These are phyloP conservation scores for Hypena proboscidalis DNA, from an alignment of 2,888 invertebrate species.

Conservation along the genomic window DNA sequence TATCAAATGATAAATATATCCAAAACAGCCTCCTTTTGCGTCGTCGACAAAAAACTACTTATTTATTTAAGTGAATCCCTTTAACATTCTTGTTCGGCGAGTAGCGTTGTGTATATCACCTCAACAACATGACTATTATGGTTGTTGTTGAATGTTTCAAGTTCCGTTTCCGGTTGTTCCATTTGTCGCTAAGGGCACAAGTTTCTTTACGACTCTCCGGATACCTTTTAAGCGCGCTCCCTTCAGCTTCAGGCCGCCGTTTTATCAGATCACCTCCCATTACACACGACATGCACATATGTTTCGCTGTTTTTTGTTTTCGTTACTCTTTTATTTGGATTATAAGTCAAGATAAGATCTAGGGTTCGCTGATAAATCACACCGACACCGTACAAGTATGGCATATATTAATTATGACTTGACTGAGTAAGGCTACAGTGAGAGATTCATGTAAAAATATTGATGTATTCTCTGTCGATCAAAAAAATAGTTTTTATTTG, in stretches of 20 bases:
- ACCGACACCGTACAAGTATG: no score
- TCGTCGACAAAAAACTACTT: no score
- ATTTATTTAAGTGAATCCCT: no score
- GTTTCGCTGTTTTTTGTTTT: conserved; percentile 39
- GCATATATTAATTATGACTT: no score
- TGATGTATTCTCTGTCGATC: no score
- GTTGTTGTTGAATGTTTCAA: conserved; percentile 36
- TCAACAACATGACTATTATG: conserved; percentile 29
- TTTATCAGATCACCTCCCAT: conserved; percentile 52
- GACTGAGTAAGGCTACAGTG: no score
- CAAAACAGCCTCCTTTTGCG: no score
- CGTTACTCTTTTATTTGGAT: conserved; percentile 36
- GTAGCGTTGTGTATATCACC: conserved; percentile 21
- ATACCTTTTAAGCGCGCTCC: conserved; percentile 47
- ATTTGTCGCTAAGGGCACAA: conserved; percentile 48
- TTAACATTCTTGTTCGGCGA: conserved; percentile 1
- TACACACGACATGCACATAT: conserved; percentile 44
- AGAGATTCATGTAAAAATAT: no score
- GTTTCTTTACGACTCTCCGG: conserved; percentile 52
- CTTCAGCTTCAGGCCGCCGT: conserved; percentile 46
- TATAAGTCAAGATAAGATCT: conserved; percentile 38
- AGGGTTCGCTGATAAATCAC: no score
- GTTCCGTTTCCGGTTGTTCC: conserved; percentile 41
- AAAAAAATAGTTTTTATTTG: no score
- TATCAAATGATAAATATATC: no score